Evolutionary conservation across 37 sponge, comb jelly and placozoan genomes (phyloP), one percentile per base, ranked within the genome.

Genomic region (Aplysina aerophoba): DNA sequence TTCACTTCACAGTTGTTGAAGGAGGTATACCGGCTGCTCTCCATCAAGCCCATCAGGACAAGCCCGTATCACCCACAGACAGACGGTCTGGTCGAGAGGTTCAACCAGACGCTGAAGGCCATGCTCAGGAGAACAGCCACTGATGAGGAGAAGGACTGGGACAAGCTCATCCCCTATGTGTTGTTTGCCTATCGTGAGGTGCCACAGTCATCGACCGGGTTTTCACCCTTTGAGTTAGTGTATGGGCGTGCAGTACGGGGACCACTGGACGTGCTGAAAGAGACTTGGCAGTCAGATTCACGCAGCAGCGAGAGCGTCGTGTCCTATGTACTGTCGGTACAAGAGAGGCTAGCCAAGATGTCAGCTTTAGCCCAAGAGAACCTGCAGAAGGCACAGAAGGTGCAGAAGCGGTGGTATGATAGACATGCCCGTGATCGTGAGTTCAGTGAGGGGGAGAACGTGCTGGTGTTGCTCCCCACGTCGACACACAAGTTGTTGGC

Each of bases 11-110:
- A 27, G 34, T 66, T 88, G 21, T 20, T 88, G 21, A 34, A 16
- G 24, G 85, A 88, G 57, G 31, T 88, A 40, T 79, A 88, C 80
- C 57, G 80, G 11, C 25, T 88, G 37, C 58, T 88, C 11, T 11
- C 15, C 15, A 55, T 88, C 61, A 57, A 74, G 55, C 80, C 89
- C 0, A 74, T 88, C 55, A 38, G 85, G 53, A 88, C 89, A 14
- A 84, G 80, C 79, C 89, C 84, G 0, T 88, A 88, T 65, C 89
- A 88, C 34, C 89, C 89, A 25, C 89, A 88, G 38, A 88, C 89
- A 27, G 89, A 88, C 55, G 89, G 89, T 4, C 80, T 88, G 50
- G 85, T 84, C 21, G 85, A 88, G 78, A 62, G 89, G 15, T 88
- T 88, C 55, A 83, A 88, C 40, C 25, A 59, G 40, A 88, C 89